A percentile compares a stretch with the other conserved stretches of the same genome.
Evolutionary conservation across 2,888 invertebrate species (phyloP).

Genomic region (Neuroscelio doddi): DNA sequence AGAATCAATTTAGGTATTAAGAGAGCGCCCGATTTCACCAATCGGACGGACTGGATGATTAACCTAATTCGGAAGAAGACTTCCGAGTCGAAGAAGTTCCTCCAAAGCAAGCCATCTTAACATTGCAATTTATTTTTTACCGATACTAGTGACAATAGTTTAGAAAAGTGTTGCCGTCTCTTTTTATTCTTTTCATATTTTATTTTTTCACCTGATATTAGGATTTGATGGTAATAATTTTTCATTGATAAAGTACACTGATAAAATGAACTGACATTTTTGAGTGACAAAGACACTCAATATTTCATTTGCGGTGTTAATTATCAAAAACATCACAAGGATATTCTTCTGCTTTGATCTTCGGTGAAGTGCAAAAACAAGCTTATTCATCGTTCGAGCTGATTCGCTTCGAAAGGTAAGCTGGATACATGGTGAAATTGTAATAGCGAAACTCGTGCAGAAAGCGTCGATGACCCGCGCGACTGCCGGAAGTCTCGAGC

Average conservation of each 20-base stretch:
- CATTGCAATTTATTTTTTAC: too few relatives aligned
- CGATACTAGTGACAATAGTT: slow-evolving; percentile 17
- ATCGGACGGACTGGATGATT: slow-evolving; percentile 26
- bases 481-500: too few relatives aligned
- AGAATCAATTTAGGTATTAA: neutral
- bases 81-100: slow-evolving; percentile 10
- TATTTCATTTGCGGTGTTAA: too few relatives aligned
- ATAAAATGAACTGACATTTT: too few relatives aligned
- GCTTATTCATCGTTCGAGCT: slow-evolving; percentile 28
- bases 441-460: slow-evolving; percentile 25
- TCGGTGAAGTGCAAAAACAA: slow-evolving; percentile 28
- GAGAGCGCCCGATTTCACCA: neutral
- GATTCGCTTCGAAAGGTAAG: slow-evolving; percentile 32
- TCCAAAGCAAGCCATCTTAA: slow-evolving; percentile 28
- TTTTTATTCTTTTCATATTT: neutral
- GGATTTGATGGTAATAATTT: too few relatives aligned
- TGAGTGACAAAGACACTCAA: too few relatives aligned
- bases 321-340: slow-evolving; percentile 11
- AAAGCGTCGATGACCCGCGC: too few relatives aligned
- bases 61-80: slow-evolving; percentile 12
- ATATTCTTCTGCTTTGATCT: slow-evolving; percentile 7
- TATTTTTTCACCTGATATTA: too few relatives aligned
- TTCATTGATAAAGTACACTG: too few relatives aligned
- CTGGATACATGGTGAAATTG: slow-evolving; percentile 37
- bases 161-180: neutral